Evolutionary conservation across 2,888 invertebrate species (phyloP), one percentile per base, ranked within the genome.

Genomic region (Prosopocoilus inquinatus): DNA sequence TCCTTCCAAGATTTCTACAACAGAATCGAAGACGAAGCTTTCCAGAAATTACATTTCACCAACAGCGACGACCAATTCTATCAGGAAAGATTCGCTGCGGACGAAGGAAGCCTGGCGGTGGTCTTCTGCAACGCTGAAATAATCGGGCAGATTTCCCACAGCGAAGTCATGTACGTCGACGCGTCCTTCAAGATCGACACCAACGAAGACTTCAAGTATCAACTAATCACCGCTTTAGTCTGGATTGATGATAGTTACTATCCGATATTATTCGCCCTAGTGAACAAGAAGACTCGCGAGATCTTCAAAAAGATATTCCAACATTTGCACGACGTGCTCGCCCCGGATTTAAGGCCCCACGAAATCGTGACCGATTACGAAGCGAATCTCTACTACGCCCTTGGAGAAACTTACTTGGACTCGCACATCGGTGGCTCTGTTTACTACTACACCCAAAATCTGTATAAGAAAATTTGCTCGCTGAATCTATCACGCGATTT

Each of bases 21-120:
- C 12, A 33, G 49, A 2, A 71, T 75, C 2, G 75, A 76, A 53
- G 58, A 64, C 4, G 73, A 73, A 16, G 51, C 53, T 7, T 72
- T 68, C 32, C 64, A 70, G 43, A 72, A 69, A 50, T 55, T 75
- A n/a, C 76, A 76, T 50, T 76, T 74, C 58, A 75, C 73, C 0
- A 62, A 65, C 38, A 61, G 60, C 15, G 65, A 68, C 13, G 58
- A 63, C 11, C 76, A 76, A 55, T 76, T 75, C 50, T 81, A 83
- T 65, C 84, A 84, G 64, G 83, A 85, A 53, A 82, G 84, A 78
- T 86, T 87, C 64, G 81, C 82, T 2, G 76, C 79, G 7, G 80
- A 81, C 0, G 76, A 78, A 54, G 78, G 79, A n/a, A 64, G 64
- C 41, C 68, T 68, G 59, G 76, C 73, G 0, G 58, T 76, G 1